A percentile compares a stretch with the other conserved stretches of the same genome.
Evolutionary conservation across 2,113 vertebrate genomes (phyloP).

Genomic region (Xerus inauris): DNA sequence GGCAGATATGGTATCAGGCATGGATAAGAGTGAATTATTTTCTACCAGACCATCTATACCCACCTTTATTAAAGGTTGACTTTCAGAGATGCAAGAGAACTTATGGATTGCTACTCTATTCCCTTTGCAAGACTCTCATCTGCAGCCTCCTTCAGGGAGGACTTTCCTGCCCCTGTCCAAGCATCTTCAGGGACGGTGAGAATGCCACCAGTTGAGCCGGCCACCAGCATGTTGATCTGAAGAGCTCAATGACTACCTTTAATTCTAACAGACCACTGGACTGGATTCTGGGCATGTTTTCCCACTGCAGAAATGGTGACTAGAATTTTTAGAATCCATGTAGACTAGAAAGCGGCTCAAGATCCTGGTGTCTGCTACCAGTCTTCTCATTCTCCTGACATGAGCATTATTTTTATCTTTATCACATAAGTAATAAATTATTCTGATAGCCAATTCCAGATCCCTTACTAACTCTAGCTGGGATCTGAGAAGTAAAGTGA

Average conservation of each 20-base stretch:
- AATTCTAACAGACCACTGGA: neutral
- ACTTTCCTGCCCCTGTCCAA: neutral
- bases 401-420: neutral
- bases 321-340: neutral
- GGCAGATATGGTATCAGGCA: neutral
- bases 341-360: neutral
- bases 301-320: neutral
- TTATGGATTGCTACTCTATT: neutral
- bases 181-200: neutral
- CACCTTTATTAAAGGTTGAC: neutral
- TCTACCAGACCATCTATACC: neutral
- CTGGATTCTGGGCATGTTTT: neutral
- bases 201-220: neutral
- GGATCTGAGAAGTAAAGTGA: neutral
- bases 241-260: neutral
- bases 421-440: neutral
- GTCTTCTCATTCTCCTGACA: neutral
- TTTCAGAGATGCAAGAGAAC: neutral
- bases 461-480: neutral
- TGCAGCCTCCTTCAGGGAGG: neutral
- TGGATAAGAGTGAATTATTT: neutral
- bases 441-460: neutral
- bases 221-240: neutral
- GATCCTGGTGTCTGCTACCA: neutral
- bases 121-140: neutral